These are phyloP conservation scores for Trissoscelio sp. DNA, from an alignment of 2,888 invertebrate species.

Conservation along the genomic window DNA sequence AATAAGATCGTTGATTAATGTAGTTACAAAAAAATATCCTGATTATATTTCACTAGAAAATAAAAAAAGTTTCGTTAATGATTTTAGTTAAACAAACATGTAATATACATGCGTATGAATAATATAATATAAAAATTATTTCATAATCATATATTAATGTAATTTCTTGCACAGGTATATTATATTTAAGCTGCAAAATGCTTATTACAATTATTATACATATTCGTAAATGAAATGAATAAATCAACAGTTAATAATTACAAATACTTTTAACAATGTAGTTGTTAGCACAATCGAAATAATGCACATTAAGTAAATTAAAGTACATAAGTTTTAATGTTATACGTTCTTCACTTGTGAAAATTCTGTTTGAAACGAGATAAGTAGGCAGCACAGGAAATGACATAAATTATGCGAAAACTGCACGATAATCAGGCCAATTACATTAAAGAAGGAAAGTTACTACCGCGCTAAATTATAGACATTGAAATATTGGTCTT, in stretches of 20 bases:
- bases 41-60: no score
- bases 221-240: no score
- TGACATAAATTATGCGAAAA: constrained; percentile 30
- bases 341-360: neutral
- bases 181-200: no score
- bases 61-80: no score
- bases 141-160: no score
- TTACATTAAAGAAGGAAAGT: constrained; percentile 35
- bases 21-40: no score
- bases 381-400: constrained; percentile 10
- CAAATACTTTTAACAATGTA: neutral
- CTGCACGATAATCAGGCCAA: constrained; percentile 33
- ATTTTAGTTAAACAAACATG: no score
- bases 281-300: neutral
- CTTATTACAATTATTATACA: no score
- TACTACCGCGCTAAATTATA: constrained; percentile 36
- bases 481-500: constrained; percentile 45
- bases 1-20: no score
- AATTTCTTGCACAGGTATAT: no score
- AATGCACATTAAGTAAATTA: constrained; percentile 11
- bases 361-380: constrained; percentile 2
- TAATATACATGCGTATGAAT: no score
- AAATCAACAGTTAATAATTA: neutral
- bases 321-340: neutral
- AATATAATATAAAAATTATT: no score